phyloP scores from a whole-genome alignment of 1,140 invertebrate species.

The Uloborus diversus region DNA sequence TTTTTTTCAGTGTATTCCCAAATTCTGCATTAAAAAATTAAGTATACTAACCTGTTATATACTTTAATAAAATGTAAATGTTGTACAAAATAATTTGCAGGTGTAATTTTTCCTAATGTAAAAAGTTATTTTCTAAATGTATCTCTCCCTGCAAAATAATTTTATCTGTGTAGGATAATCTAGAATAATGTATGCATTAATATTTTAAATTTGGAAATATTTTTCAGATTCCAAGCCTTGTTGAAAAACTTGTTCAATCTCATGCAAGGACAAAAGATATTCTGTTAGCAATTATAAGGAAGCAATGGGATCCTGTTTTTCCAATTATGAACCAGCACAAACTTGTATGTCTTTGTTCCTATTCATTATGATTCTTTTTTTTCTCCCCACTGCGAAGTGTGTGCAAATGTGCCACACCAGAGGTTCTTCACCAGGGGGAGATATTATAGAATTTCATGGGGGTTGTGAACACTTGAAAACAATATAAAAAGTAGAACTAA shows the following conservation, averaged over 20 bases:
- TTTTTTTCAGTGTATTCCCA: no score
- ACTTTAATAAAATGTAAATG: not conserved
- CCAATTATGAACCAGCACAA: conserved; percentile 70
- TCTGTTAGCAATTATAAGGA: conserved; percentile 75
- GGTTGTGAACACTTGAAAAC: not conserved
- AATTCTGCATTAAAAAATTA: no score
- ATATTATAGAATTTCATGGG: not conserved
- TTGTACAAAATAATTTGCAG: not conserved
- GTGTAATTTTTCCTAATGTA: not conserved
- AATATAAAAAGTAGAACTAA: not conserved
- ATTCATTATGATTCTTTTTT: not conserved
- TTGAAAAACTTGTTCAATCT: conserved; percentile 72
- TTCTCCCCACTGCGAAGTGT: not conserved
- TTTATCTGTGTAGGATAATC: not conserved
- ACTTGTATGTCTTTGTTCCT: conserved; percentile 67
- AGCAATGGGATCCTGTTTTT: conserved; percentile 79
- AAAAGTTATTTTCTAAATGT: not conserved
- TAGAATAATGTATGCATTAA: not conserved
- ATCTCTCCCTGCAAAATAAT: no score
- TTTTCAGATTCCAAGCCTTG: conserved; percentile 73
- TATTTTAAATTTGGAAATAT: conserved; percentile 60
- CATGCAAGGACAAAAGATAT: conserved; percentile 68
- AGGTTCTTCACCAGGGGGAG: not conserved
- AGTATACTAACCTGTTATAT: not conserved
- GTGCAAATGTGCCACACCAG: not conserved